phyloP scores from a whole-genome alignment of 1,140 invertebrate genomes.

The Brachionus paranguensis region DNA sequence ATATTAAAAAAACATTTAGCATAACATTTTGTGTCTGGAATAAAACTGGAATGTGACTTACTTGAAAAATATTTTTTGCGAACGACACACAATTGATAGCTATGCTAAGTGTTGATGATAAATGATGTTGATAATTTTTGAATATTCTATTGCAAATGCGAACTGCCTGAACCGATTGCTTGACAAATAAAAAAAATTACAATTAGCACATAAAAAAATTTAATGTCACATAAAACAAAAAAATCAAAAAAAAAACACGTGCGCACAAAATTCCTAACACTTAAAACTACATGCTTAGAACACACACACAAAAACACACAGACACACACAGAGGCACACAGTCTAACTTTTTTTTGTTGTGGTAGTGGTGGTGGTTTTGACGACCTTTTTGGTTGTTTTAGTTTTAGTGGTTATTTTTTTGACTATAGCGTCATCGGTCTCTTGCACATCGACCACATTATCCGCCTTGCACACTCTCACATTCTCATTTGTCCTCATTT shows the following conservation, averaged over 20 bases:
- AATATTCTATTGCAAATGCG: constrained; percentile 17
- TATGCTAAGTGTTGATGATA: constrained; percentile 14
- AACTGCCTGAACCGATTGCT: constrained; percentile 33
- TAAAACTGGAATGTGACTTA: background rate
- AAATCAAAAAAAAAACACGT: background rate
- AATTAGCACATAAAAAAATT: background rate
- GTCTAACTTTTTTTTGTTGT: constrained; percentile 32
- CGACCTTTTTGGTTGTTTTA: constrained; percentile 18
- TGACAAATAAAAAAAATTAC: background rate
- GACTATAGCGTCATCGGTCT: constrained; percentile 31
- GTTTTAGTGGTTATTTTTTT: constrained; percentile 40
- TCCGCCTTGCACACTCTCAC: constrained; percentile 32
- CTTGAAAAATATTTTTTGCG: background rate
- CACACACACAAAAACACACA: background rate
- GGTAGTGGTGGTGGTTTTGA: constrained; percentile 33
- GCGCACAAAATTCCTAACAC: background rate
- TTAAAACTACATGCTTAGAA: background rate
- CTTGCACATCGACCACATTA: constrained; percentile 32
- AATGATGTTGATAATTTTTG: constrained; percentile 14
- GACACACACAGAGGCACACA: background rate
- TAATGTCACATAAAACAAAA: background rate
- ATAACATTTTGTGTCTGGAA: background rate
- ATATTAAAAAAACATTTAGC: no score
- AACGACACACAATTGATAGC: constrained; percentile 38
- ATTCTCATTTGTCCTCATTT: constrained; percentile 36